phyloP scores from a whole-genome alignment of 2,888 invertebrate species.

The Andrena marginata region DNA sequence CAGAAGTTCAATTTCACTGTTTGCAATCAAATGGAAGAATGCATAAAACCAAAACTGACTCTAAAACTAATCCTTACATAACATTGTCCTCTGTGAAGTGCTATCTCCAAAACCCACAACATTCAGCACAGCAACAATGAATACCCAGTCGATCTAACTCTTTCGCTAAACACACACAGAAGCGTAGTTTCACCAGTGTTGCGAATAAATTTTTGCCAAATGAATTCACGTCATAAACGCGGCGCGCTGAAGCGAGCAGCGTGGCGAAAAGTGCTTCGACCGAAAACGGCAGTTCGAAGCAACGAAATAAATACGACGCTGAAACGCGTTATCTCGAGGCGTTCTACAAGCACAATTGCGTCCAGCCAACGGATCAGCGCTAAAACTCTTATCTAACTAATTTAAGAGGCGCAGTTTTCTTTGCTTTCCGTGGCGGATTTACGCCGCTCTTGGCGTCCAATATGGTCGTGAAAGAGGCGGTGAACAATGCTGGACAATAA shows the following conservation, averaged over 20 bases:
- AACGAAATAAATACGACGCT: slow-evolving; percentile 36
- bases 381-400: slow-evolving; percentile 70
- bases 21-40: too few species aligned
- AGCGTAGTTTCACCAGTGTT: background rate
- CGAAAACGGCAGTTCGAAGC: slow-evolving; percentile 33
- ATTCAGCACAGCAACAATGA: background rate
- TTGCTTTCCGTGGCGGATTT: slow-evolving; percentile 61
- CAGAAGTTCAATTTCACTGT: too few species aligned
- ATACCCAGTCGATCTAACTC: background rate
- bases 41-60: too few species aligned
- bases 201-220: background rate
- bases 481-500: slow-evolving; percentile 72
- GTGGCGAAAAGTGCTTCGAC: slow-evolving; percentile 11
- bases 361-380: slow-evolving; percentile 30
- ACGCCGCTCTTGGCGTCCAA: slow-evolving; percentile 58
- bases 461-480: slow-evolving; percentile 57
- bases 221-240: slow-evolving; percentile 1
- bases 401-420: slow-evolving; percentile 60
- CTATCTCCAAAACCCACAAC: background rate
- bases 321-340: slow-evolving; percentile 44
- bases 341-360: slow-evolving; percentile 47
- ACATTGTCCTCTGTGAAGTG: too few species aligned
- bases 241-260: background rate
- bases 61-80: too few species aligned
- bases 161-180: background rate